phyloP scores from a whole-genome alignment of 2,888 invertebrate species.

The Bombylius major region DNA sequence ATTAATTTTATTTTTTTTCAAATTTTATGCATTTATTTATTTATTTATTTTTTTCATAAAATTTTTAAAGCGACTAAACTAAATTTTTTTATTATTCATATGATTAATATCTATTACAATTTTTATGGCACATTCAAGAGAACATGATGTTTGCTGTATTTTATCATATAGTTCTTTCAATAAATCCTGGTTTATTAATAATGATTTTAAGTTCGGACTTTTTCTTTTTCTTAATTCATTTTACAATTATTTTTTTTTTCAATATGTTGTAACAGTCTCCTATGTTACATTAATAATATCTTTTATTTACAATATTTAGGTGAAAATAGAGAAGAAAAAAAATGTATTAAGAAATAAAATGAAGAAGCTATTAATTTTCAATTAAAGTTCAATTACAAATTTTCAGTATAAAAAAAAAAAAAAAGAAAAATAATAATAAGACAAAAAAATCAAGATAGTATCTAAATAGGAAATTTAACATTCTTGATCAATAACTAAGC shows the following conservation, averaged over 20 bases:
- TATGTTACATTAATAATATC: neutral
- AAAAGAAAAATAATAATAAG: neutral
- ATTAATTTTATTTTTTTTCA: slow-evolving; percentile 2
- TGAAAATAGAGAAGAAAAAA: too few relatives aligned
- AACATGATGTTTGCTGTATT: slow-evolving; percentile 8
- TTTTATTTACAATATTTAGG: neutral
- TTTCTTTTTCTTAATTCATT: too few relatives aligned
- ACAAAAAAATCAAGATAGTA: neutral
- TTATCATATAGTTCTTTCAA: neutral
- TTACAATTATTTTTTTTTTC: too few relatives aligned
- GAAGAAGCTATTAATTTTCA: too few relatives aligned
- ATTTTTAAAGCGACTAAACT: too few relatives aligned
- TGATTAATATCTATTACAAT: too few relatives aligned
- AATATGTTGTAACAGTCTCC: slow-evolving; percentile 6
- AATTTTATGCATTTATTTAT: neutral
- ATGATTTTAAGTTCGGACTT: too few relatives aligned
- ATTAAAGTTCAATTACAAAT: too few relatives aligned
- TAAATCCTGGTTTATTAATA: neutral
- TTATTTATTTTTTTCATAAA: too few relatives aligned
- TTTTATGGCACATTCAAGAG: slow-evolving; percentile 17
- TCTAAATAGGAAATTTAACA: slow-evolving; percentile 6
- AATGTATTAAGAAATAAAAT: too few relatives aligned
- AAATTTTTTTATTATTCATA: too few relatives aligned
- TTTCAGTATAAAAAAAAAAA: neutral
- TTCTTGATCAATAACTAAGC: slow-evolving; percentile 17